Percentiles rank a stretch among this genome's conserved stretches.
These are phyloP conservation scores for Magallana nippona DNA, from an alignment of 2,888 invertebrate genomes.

Conservation along the genomic window DNA sequence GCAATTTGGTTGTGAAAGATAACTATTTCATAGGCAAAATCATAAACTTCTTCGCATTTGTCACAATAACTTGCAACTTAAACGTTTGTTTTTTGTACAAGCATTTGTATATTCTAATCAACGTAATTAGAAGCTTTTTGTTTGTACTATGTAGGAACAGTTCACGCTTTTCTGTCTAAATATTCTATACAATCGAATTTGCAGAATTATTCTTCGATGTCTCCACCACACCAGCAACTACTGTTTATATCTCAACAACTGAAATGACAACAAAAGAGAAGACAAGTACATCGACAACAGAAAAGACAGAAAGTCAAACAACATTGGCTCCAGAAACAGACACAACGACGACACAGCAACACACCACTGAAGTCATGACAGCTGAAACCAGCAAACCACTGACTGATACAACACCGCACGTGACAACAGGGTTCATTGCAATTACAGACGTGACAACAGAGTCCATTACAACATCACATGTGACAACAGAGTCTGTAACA, in stretches of 20 bases:
- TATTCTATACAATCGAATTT: not conserved
- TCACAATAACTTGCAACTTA: no score
- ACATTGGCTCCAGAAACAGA: not conserved
- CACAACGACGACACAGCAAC: slow-evolving; percentile 10
- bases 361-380: not conserved
- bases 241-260: not conserved
- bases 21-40: no score
- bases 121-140: no score
- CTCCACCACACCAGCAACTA: slow-evolving; percentile 8
- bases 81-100: no score
- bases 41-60: no score
- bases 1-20: no score
- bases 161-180: no score
- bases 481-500: not conserved
- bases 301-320: not conserved
- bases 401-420: not conserved
- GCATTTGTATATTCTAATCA: no score
- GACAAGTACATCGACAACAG: not conserved
- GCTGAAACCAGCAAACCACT: not conserved
- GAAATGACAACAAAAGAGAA: not conserved
- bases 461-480: not conserved
- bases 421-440: not conserved
- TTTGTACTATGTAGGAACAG: no score
- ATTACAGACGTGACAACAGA: not conserved
- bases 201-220: not conserved